Evolutionary conservation across 2,113 vertebrate species (phyloP).

Genomic region (Melanerpes aurifrons): DNA sequence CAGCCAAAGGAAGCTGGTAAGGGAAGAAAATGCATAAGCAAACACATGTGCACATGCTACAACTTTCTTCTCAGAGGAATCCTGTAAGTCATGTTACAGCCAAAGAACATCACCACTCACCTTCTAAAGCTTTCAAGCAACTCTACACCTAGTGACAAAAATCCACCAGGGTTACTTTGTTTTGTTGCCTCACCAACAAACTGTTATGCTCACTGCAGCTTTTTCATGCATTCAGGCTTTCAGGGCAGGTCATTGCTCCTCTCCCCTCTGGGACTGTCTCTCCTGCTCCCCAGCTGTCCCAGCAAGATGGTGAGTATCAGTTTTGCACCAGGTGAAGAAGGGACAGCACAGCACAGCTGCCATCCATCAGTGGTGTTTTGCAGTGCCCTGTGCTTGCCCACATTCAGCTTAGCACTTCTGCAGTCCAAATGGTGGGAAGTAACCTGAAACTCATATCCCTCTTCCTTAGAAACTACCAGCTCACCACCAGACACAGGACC

Average conservation of each 20-base stretch:
- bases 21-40: neutral
- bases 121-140: neutral
- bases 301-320: accelerated
- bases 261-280: accelerated
- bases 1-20: neutral
- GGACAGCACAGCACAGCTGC: slow-evolving; percentile 19
- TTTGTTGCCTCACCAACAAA: neutral
- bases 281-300: slow-evolving; percentile 17
- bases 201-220: accelerated
- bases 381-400: neutral
- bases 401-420: neutral
- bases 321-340: neutral
- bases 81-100: neutral
- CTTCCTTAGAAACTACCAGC: neutral
- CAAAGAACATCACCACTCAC: neutral
- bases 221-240: neutral
- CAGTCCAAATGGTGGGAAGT: slow-evolving; percentile 31
- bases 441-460: neutral
- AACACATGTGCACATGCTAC: too few species aligned
- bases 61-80: neutral
- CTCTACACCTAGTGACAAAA: neutral
- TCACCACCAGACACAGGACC: neutral
- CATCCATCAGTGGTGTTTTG: neutral
- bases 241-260: neutral
- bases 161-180: neutral